These are phyloP conservation scores for Apostichopus leukothele DNA, from an alignment of 53 echinoderm and acorn worm genomes.

Conservation along the genomic window DNA sequence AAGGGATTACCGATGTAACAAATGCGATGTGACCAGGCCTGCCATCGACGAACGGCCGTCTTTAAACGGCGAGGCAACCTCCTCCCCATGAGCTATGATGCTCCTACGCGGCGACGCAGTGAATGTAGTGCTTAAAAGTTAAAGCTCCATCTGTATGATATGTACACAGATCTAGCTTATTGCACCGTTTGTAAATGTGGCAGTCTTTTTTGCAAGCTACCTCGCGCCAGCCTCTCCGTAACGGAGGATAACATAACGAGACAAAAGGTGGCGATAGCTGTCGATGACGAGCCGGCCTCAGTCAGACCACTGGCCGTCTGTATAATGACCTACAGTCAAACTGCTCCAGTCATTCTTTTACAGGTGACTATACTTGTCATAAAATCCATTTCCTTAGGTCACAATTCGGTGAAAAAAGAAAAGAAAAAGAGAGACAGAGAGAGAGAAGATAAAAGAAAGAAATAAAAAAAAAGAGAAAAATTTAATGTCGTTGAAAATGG, in stretches of 20 bases:
- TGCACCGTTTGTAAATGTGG: no score
- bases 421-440: no score
- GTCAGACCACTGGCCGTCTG: slow-evolving; percentile 40
- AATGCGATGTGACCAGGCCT: no score
- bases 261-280: slow-evolving; percentile 8
- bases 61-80: no score
- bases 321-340: slow-evolving; percentile 30
- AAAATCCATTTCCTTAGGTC: slow-evolving; percentile 27
- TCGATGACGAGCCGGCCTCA: neutral
- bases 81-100: no score
- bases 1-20: no score
- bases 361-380: slow-evolving; percentile 29
- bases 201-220: neutral
- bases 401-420: neutral
- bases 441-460: neutral
- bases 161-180: no score
- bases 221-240: slow-evolving; percentile 13
- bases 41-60: no score
- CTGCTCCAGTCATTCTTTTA: slow-evolving; percentile 24
- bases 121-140: no score
- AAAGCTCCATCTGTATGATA: no score
- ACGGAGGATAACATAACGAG: neutral
- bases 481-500: slow-evolving; percentile 13
- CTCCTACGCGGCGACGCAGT: no score
- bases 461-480: neutral